Base-by-base conservation (phyloP, 30 jellyfish, hydroid and myxozoan genomes). In the Aurelia sp. region DNA sequence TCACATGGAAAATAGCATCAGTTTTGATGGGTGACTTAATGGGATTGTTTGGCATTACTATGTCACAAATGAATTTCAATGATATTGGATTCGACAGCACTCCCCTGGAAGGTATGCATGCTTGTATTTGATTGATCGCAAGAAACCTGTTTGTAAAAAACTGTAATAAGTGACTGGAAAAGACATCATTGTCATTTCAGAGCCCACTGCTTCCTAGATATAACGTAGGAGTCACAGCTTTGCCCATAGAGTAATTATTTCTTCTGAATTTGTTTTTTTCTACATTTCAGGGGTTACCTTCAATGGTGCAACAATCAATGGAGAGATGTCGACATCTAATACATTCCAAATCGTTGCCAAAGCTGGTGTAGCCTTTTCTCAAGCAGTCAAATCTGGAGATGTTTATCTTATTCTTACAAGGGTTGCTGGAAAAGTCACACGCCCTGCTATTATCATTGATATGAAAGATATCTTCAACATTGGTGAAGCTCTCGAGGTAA, bases 21-120 rank as follows among this genome's bases (percentile, higher is more conserved):
- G 85, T 86, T 1, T 19, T 57, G 8, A 74, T 86, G 85, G 80
- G 23, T 7, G 96, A 86, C 31, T 31, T 86, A 72, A 52, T 70
- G 79, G 96, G 96, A 4, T 19, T 62, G 20, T 86, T 86, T 66
- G 96, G 90, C 33, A 67, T 86, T 66, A 70, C 85, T 47, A 41
- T 70, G 72, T 72, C 64, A 17, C 55, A 48, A 17, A 17, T 86
- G 76, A 74, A 76, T 31, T 67, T 72, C 87, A 67, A 74, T 20
- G 96, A 86, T 19, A 58, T 86, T 68, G 96, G 90, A 53, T 86
- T 74, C 37, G 89, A 74, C 47, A 76, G 89, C 53, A 58, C 86
- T 23, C 41, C 67, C 50, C 67, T 72, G 1, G 89, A 74, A 44
- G 55, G 55, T 44, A 10, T 6, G 55, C 15, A 44, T 44, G 15